Conservation (phyloP, 2,113 vertebrate genomes). For the Panthera uncia region DNA sequence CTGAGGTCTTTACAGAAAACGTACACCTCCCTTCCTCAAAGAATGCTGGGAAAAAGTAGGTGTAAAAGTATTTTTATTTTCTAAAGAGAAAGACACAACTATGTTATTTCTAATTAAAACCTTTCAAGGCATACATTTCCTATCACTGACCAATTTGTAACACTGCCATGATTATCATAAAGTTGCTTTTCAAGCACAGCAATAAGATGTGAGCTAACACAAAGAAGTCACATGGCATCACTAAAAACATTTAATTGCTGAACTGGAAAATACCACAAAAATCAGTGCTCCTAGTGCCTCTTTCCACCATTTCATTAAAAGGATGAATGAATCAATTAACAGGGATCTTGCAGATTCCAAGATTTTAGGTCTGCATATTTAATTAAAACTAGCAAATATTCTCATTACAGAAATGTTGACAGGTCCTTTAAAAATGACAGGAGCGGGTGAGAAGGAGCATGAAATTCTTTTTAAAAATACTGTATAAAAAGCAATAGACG, state of each 20-base stretch:
- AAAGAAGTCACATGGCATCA: not conserved
- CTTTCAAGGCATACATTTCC: not conserved
- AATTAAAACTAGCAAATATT: not conserved
- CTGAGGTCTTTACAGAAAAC: not conserved
- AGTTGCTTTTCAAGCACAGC: constrained; percentile 10
- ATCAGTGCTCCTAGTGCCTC: not conserved
- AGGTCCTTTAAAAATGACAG: not conserved
- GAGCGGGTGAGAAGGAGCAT: not conserved
- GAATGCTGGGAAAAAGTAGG: not conserved
- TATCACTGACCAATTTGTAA: not conserved
- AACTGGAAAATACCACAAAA: constrained; percentile 25
- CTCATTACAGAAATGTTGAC: not conserved
- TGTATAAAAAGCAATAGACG: not conserved
- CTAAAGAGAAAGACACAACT: not conserved
- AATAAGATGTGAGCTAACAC: constrained; percentile 13
- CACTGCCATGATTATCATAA: not conserved
- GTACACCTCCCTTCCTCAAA: not conserved
- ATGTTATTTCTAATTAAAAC: not conserved
- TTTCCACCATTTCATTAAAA: not conserved
- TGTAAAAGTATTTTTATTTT: not conserved
- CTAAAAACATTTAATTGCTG: constrained; percentile 19
- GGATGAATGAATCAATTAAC: not conserved
- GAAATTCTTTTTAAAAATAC: not conserved
- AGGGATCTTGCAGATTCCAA: not conserved
- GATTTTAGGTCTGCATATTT: not conserved